Conservation (phyloP, 2,113 vertebrate species). For the Oryzias woworae region DNA sequence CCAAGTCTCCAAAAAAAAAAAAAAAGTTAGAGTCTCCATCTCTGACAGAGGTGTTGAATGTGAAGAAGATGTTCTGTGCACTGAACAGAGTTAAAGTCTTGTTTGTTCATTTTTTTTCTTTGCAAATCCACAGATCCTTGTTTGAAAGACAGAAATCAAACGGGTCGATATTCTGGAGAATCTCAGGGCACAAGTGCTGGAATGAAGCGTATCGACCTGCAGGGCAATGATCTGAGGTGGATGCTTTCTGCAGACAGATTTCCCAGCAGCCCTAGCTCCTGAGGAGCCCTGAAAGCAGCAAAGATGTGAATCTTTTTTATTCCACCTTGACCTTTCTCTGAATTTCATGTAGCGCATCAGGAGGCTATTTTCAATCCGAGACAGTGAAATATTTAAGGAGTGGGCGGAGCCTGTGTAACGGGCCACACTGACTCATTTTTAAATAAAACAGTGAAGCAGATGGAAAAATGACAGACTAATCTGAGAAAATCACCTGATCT, state of each 20-base stretch:
- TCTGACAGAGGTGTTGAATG: no score
- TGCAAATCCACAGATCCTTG: constrained; percentile 3
- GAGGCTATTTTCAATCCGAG: constrained; percentile 61
- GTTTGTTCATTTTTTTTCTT: neutral
- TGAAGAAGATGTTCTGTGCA: neutral
- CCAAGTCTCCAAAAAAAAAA: no score
- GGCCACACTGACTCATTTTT: constrained; percentile 33
- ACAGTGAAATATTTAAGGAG: constrained; percentile 76
- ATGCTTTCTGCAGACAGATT: constrained; percentile 52
- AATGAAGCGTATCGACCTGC: constrained; percentile 50
- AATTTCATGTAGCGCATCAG: constrained; percentile 61
- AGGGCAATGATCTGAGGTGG: constrained; percentile 46
- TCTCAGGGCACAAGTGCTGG: constrained; percentile 22
- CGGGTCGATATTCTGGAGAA: constrained; percentile 35
- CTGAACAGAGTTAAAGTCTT: constrained; percentile 3
- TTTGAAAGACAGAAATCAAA: constrained; percentile 27
- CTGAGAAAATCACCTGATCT: no score
- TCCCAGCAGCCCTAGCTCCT: constrained; percentile 58
- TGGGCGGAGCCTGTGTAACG: constrained; percentile 43
- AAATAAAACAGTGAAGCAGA: constrained; percentile 11
- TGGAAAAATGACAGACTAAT: no score
- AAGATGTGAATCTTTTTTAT: constrained; percentile 66
- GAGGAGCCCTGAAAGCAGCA: constrained; percentile 56
- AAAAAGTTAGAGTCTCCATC: no score
- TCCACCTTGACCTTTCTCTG: constrained; percentile 70